Conservation (phyloP, 2,113 vertebrate species). For the Panthera tigris region DNA sequence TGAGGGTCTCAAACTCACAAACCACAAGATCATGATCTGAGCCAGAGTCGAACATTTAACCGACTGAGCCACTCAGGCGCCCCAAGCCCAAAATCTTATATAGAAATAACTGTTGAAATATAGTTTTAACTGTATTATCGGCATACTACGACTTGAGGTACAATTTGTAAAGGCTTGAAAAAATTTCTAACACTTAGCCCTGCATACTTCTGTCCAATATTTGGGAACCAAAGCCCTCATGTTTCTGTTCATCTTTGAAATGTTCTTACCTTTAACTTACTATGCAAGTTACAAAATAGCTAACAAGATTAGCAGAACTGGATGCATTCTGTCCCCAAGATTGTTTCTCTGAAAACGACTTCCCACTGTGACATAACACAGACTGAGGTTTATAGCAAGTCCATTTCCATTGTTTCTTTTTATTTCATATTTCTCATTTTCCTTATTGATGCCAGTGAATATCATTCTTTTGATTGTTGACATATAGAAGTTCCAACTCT, state of each 20-base stretch:
- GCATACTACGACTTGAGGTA: not conserved
- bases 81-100: not conserved
- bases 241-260: not conserved
- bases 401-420: not conserved
- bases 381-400: not conserved
- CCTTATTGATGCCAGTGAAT: not conserved
- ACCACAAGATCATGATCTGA: too few species aligned
- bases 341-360: not conserved
- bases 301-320: not conserved
- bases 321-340: not conserved
- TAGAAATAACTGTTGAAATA: slow-evolving; percentile 29
- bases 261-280: slow-evolving; percentile 7
- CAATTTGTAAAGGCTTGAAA: not conserved
- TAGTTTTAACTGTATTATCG: not conserved
- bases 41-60: too few species aligned
- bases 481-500: not conserved
- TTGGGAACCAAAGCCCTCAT: not conserved
- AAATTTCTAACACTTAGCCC: not conserved
- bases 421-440: slow-evolving; percentile 1
- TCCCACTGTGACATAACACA: not conserved
- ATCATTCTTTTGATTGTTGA: not conserved
- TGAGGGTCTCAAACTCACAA: too few species aligned
- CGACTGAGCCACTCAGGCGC: too few species aligned
- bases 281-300: not conserved
- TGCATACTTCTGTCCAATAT: not conserved